Base-by-base conservation (phyloP, 2,113 vertebrate species). In the Chaetura pelagica region DNA sequence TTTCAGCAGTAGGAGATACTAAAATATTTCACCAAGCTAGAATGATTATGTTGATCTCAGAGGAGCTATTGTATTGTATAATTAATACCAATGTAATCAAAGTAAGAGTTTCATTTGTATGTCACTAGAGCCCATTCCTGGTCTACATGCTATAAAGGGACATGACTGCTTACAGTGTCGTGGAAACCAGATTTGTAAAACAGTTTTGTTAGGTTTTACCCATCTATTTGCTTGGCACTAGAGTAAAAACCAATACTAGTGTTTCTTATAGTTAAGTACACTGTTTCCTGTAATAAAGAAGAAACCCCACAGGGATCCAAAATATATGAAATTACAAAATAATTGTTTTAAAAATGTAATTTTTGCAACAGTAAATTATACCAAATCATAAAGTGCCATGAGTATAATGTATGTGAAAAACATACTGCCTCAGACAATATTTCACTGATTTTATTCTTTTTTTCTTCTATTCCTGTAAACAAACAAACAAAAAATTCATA, bases 31-130 rank as follows among this genome's bases (percentile, higher is more conserved):
- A 90, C 23, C 78, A 83, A 76, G 71, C 51, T 77, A 30, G 42
- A 84, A 67, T 30, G 40, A 88, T 58, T 91, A 29, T 77, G 30
- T 76, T 91, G 74, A 67, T 93, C 91, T 96, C 91, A 69, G 49
- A 93, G 79, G 91, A 88, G 42, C 85, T 92, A 58, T 90, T 91
- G 59, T 93, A 76, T 87, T 91, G 59, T 79, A 32, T 91, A 96
- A 95, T 97, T 95, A 96, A 91, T 95, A 91, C 10, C 32, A 84
- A 17, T 1, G 2, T 90, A 95, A 87, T 72, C 87, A 87, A 96
- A 94, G 44, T 59, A 84, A 76, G 72, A 74, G 32, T 83, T 91
- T 74, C 67, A 80, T 93, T 85, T 87, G 69, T 82, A 55, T 93
- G 67, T 80, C 90, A 62, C 72, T 79, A 66, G 91, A 91, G 75